Percentiles rank a stretch among this genome's conserved stretches.
phyloP scores from a whole-genome alignment of 2,113 vertebrate species.

The Ptychochromis oligacanthus region DNA sequence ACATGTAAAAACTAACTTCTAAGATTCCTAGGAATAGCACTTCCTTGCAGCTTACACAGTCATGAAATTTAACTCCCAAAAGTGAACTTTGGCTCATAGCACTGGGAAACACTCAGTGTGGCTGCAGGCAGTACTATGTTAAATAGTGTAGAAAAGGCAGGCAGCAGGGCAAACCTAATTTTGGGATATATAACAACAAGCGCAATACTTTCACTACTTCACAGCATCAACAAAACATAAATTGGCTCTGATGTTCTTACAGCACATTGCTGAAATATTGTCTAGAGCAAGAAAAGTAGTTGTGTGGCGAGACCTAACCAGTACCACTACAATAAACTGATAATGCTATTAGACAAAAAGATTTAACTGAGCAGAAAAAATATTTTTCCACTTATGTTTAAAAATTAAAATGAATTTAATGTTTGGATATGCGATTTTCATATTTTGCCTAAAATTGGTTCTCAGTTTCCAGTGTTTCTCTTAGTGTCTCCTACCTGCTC shows the following conservation, averaged over 20 bases:
- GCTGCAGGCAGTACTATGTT: not conserved
- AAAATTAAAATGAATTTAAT: not conserved
- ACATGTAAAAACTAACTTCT: not conserved
- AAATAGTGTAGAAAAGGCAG: not conserved
- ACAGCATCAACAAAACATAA: not conserved
- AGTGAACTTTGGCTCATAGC: not conserved
- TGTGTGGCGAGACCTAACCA: not conserved
- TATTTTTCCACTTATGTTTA: not conserved
- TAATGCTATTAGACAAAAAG: not conserved
- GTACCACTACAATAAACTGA: not conserved
- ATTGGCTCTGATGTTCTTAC: not conserved
- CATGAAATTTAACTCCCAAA: not conserved
- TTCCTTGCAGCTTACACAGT: not conserved
- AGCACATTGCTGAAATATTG: not conserved
- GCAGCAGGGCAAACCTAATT: not conserved
- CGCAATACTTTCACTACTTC: not conserved
- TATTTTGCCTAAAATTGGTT: not conserved
- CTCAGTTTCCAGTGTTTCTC: not conserved
- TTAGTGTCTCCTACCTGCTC: not conserved
- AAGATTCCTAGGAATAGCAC: slow-evolving; percentile 12
- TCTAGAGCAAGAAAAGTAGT: not conserved
- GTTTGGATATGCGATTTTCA: not conserved
- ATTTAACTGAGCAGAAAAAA: not conserved
- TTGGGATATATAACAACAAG: not conserved
- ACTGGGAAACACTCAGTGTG: slow-evolving; percentile 3